Evolutionary conservation across 2,797 vertebrate species (phyloP).

Genomic region (Microchirus variegatus): DNA sequence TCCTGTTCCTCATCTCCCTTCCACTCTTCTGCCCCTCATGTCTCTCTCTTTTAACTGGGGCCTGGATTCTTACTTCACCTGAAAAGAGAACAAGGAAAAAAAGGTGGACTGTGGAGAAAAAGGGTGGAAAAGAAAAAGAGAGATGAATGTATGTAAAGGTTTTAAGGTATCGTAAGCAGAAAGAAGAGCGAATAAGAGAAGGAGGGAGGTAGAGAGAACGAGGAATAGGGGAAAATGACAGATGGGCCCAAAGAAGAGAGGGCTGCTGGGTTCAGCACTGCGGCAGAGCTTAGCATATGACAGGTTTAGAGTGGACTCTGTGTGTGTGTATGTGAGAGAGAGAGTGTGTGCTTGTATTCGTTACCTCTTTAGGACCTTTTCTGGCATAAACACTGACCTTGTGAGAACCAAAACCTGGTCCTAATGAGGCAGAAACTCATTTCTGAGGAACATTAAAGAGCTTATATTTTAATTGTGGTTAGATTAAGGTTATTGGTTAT

Average conservation of each 20-base stretch:
- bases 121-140: not conserved
- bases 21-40: not conserved
- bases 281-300: constrained; percentile 72
- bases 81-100: constrained; percentile 13
- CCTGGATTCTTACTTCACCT: constrained; percentile 37
- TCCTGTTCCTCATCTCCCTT: no score
- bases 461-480: no score
- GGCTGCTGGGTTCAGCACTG: constrained; percentile 73
- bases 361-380: constrained; percentile 9
- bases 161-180: constrained; percentile 48
- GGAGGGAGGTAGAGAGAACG: constrained; percentile 28
- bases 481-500: no score
- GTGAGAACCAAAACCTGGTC: no score
- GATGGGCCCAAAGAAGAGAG: constrained; percentile 70
- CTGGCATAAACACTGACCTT: not conserved
- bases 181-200: constrained; percentile 7
- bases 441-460: no score
- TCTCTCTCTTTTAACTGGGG: constrained; percentile 35
- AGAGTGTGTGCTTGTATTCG: constrained; percentile 14
- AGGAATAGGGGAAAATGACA: constrained; percentile 68
- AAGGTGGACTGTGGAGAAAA: constrained; percentile 2
- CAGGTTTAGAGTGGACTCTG: constrained; percentile 60
- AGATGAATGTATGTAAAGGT: constrained; percentile 18
- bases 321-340: constrained; percentile 22
- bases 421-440: no score